These are phyloP conservation scores for Muntiacus reevesi DNA, from an alignment of 2,113 vertebrate genomes.

Conservation along the genomic window DNA sequence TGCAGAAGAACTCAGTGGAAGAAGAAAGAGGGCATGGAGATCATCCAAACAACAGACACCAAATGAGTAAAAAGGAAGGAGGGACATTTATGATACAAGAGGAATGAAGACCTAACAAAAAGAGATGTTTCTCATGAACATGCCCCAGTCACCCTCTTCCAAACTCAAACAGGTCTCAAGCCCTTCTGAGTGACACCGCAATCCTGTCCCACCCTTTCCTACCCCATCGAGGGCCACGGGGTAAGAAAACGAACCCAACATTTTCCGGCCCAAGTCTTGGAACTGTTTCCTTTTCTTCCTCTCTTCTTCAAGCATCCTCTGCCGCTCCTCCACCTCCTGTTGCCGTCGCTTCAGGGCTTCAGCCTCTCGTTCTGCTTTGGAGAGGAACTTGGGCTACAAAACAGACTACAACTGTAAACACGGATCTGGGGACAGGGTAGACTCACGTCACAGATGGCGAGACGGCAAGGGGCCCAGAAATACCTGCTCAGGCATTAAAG, in stretches of 20 bases:
- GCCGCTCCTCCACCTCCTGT: slow-evolving; percentile 90
- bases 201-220: neutral
- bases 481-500: neutral
- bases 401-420: neutral
- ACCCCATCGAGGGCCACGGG: neutral
- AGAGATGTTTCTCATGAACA: neutral
- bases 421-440: neutral
- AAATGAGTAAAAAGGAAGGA: neutral
- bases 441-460: neutral
- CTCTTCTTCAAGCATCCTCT: slow-evolving; percentile 90
- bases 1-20: neutral
- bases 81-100: accelerated
- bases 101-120: neutral
- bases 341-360: slow-evolving; percentile 93
- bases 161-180: neutral
- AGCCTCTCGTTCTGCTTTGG: slow-evolving; percentile 92
- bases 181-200: neutral
- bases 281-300: slow-evolving; percentile 95
- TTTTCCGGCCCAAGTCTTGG: slow-evolving; percentile 96
- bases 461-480: neutral
- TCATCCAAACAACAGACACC: neutral
- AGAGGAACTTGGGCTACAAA: slow-evolving; percentile 94
- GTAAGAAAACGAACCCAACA: slow-evolving; percentile 87
- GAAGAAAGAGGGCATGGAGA: neutral
- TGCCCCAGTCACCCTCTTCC: neutral